Conservation (phyloP, 2,888 invertebrate genomes). For the Orthosia gracilis region DNA sequence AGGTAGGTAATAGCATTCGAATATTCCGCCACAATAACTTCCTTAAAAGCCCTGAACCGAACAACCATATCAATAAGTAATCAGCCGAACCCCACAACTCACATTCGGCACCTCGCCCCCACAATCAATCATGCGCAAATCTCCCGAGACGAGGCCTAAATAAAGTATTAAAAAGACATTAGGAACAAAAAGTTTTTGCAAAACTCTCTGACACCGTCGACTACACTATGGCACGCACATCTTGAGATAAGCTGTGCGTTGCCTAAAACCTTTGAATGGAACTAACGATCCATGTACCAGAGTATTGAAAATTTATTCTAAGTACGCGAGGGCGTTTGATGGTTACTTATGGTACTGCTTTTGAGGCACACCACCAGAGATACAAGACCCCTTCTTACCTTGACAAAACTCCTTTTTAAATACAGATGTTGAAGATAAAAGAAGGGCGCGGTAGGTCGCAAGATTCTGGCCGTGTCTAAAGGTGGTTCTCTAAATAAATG, state of each 20-base stretch:
- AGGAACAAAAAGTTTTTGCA: slow-evolving; percentile 74
- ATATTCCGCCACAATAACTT: slow-evolving; percentile 13
- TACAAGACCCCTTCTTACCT: slow-evolving; percentile 65
- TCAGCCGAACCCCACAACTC: slow-evolving; percentile 59
- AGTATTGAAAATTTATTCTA: slow-evolving; percentile 90
- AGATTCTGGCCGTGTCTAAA: slow-evolving; percentile 68
- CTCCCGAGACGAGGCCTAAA: slow-evolving; percentile 73
- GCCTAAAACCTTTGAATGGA: slow-evolving; percentile 82
- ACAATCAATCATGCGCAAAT: slow-evolving; percentile 78
- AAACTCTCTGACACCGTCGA: slow-evolving; percentile 66
- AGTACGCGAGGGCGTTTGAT: slow-evolving; percentile 85
- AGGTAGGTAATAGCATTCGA: not conserved
- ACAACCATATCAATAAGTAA: slow-evolving; percentile 64
- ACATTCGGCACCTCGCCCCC: slow-evolving; percentile 59
- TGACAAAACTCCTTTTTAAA: slow-evolving; percentile 24
- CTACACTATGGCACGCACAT: slow-evolving; percentile 56
- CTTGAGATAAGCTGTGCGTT: slow-evolving; percentile 61
- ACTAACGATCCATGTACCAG: slow-evolving; percentile 85
- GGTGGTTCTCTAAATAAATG: slow-evolving; percentile 80
- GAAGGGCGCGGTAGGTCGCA: slow-evolving; percentile 64
- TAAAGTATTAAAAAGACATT: slow-evolving; percentile 88
- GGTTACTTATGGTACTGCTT: slow-evolving; percentile 86
- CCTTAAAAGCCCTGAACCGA: slow-evolving; percentile 28
- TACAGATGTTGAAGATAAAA: not conserved
- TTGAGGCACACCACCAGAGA: slow-evolving; percentile 73